Evolutionary conservation across 2,113 vertebrate species (phyloP).

Genomic region (Tyto alba): DNA sequence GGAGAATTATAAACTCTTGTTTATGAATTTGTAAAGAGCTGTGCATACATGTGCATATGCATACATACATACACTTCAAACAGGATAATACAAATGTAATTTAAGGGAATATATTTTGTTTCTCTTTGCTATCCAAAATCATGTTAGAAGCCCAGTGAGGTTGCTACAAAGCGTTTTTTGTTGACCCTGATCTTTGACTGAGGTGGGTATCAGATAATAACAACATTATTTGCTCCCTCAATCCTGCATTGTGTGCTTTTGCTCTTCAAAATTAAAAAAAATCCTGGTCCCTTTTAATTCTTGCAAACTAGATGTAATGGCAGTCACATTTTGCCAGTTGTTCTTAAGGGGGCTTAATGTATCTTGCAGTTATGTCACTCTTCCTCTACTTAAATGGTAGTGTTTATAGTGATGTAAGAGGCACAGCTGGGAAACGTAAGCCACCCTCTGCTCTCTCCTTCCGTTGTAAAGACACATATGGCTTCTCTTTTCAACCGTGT

Average conservation of each 20-base stretch:
- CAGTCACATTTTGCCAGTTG: fast-evolving
- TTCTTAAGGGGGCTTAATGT: not conserved
- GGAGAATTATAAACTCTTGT: not conserved
- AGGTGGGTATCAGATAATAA: fast-evolving
- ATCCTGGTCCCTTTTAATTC: not conserved
- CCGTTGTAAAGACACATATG: not conserved
- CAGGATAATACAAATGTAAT: not conserved
- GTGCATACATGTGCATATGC: not conserved
- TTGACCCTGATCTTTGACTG: not conserved
- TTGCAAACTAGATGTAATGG: not conserved
- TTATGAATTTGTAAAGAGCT: not conserved
- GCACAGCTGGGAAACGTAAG: not conserved
- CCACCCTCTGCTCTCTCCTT: not conserved
- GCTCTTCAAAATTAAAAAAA: not conserved
- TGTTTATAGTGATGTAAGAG: not conserved
- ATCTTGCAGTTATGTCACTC: not conserved
- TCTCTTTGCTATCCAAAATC: not conserved
- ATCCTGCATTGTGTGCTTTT: not conserved
- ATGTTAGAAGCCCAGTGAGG: not conserved
- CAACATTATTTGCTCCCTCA: not conserved
- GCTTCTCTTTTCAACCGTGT: not conserved
- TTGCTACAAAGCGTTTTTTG: not conserved
- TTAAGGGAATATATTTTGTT: not conserved
- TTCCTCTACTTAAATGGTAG: not conserved
- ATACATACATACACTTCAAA: too few species aligned